Base-by-base conservation (phyloP, 2,113 vertebrate species). In the Lagopus muta region DNA sequence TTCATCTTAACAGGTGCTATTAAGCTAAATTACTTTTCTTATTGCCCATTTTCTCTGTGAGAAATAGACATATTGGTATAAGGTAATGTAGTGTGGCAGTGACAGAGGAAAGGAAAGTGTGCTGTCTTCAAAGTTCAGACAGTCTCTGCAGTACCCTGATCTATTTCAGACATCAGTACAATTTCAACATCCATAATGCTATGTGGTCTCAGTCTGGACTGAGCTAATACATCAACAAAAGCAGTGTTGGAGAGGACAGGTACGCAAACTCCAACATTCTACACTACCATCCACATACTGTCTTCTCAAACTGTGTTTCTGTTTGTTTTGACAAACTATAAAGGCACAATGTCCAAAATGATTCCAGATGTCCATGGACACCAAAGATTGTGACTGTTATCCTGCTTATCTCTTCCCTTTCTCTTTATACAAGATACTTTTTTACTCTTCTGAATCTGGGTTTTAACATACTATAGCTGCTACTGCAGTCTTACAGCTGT, bases 1-100 rank as follows among this genome's bases (percentile, higher is more conserved):
- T 77, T 90, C 88, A 94, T 90, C 55, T 91, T 80, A 91, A 73
- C 66, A 67, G 38, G n/a, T 93, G 36, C 64, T n/a, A 38, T 22
- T 50, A 83, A 74, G 32, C 28, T 38, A 91, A 60, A 62, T 82
- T 77, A 36, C 24, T 76, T 95, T 76, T 87, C 85, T 92, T 89
- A 82, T 42, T 92, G 32, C 24, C 50, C 24, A 32, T 93, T 95
- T 94, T 93, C 38, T 50, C 34, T 14, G 67, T 74, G 42, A 88
- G 42, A 88, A 82, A 80, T 66, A 79, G 70, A 76, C 30, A 60
- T 54, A 67, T 62, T 74, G 91, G 14, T 82, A 67, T 77, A 54
- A 92, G 62, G 25, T 47, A 71, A 75, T 64, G 52, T 28, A 45
- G 22, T 40, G 18, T 52, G 25, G 15, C 42, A 83, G 50, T 16